Base-by-base conservation (phyloP, 2,797 vertebrate species). In the Carapus acus region DNA sequence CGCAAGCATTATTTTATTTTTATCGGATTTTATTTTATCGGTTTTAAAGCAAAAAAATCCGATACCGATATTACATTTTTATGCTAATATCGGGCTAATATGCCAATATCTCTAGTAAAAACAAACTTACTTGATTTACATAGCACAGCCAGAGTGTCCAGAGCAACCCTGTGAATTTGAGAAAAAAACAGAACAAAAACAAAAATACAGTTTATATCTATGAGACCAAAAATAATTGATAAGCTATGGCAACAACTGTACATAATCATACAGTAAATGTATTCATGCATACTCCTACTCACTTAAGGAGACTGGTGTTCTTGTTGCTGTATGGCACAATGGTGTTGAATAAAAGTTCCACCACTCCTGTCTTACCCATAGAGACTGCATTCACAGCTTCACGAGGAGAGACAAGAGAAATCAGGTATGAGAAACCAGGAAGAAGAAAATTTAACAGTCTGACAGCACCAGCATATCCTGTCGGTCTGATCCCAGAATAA, bases 111-210 rank as follows among this genome's bases (percentile, higher is more conserved):
- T n/a, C n/a, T 13, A 52, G 64, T 54, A 23, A 16, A 51, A 69
- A 60, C 77, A 67, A n/a, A 94, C 95, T 96, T 90, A 99, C 96
- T 97, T 83, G 94, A 97, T 91, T 96, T 99, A 78, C 98, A 90
- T 82, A 99, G 91, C 43, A 92, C 91, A 86, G 91, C 91, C 79
- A 98, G 88, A 64, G 94, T 94, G 71, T 99, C 94, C 89, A 98
- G 89, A 80, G 93, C 88, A 77, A 97, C 93, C 85, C 96, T 99
- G 90, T 86, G 83, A 85, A 71, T 86, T 66, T 88, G 79, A 76
- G 83, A n/a, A 87, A 72, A 73, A 64, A 29, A 53, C 27, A 69
- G 14, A 5, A 72, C 23, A 47, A 20, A 51, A 31, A 4, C 47
- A n/a, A n/a, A n/a, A n/a, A n/a, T n/a, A n/a, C n/a, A n/a, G n/a